phyloP scores from a whole-genome alignment of 1,140 invertebrate genomes.

The Lepidurus packardi region DNA sequence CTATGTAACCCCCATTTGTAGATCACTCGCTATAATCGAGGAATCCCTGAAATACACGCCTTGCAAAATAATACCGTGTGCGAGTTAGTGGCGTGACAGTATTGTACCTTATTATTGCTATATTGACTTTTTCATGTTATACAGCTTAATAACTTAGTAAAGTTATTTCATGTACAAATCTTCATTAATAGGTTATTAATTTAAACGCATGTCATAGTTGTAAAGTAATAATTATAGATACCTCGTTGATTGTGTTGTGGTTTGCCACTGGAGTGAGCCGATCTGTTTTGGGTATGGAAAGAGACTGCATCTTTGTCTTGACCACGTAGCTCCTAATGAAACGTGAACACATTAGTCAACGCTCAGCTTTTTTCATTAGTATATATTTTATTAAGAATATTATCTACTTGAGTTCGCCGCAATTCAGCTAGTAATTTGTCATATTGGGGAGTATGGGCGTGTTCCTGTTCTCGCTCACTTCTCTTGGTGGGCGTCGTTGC shows the following conservation, averaged over 20 bases:
- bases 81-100: too few species aligned
- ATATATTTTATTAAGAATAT: neutral
- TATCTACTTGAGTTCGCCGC: constrained; percentile 30
- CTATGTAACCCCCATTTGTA: too few species aligned
- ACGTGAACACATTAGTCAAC: neutral
- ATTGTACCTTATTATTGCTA: too few species aligned
- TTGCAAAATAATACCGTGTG: too few species aligned
- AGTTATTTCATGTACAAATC: too few species aligned
- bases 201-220: neutral
- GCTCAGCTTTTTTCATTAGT: neutral
- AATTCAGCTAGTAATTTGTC: constrained; percentile 32
- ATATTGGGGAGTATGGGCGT: constrained; percentile 25
- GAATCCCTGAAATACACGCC: too few species aligned
- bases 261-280: neutral
- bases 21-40: too few species aligned
- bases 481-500: neutral
- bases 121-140: too few species aligned
- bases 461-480: neutral
- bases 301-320: neutral
- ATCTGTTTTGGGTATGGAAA: neutral
- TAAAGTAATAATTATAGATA: neutral
- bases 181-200: too few species aligned
- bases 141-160: too few species aligned
- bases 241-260: neutral
- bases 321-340: neutral